Evolutionary conservation across 2,888 invertebrate species (phyloP), one percentile per base, ranked within the genome.

Genomic region (Eupithecia centaureata): DNA sequence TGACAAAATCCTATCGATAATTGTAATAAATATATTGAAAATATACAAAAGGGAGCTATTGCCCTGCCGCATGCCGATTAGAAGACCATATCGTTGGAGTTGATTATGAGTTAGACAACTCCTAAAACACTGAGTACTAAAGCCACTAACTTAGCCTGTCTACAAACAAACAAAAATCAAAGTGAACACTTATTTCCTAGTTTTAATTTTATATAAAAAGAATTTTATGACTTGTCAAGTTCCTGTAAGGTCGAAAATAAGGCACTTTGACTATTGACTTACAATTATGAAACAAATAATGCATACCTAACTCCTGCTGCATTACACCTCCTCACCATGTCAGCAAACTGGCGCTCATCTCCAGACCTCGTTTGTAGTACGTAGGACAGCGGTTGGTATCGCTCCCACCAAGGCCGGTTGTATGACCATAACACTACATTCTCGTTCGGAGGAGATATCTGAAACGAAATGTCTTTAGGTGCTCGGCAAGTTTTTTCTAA

Each of bases 361-460:
- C 98, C 98, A 5, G 97, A 97, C 70, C 97, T 93, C 0, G 97
- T 96, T 1, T 84, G 87, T 65, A 97, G 89, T 47, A 89, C 86
- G 87, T 97, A 98, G 8, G 97, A 97, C 71, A 97, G 94, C 0
- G 97, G 96, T 84, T 97, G 97, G 85, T 97, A 97, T 15, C 97
- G 90, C 87, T 97, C 97, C 95, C 95, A 97, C 97, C 97, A 98
- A 0, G 97, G 96, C 13, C 96, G 86, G 69, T 88, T 88, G 72
- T 88, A 85, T 1, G 83, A 73, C 87, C 94, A 86, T 13, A 94
- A 84, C 58, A 94, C 80, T 5, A 94, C 84, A 76, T 95, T 94
- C 78, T 95, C 95, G 64, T 93, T 94, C 0, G 94, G 93, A 0
- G 95, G 95, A 0, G 95, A 95, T 58, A 94, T 88, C 95, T 95